Percentiles rank a stretch among this genome's conserved stretches.
These are phyloP conservation scores for Epinotia nisella DNA, from an alignment of 2,888 invertebrate genomes.

Conservation along the genomic window DNA sequence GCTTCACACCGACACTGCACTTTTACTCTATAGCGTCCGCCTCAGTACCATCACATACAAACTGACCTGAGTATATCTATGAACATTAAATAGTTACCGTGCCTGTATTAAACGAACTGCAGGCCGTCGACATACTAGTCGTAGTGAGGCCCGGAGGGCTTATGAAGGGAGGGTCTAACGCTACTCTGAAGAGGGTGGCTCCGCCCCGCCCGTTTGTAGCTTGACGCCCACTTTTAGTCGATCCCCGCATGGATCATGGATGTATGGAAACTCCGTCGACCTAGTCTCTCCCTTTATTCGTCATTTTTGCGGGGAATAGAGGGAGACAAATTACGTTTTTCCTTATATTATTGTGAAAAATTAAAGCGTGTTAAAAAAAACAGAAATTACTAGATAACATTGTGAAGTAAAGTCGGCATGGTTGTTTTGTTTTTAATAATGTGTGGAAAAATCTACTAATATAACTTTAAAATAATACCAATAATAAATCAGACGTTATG, in stretches of 20 bases:
- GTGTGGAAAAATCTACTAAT: too few relatives aligned
- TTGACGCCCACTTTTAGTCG: conserved; percentile 38
- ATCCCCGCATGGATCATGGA: too few relatives aligned
- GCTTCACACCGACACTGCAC: conserved; percentile 14
- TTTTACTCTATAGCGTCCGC: conserved; percentile 14
- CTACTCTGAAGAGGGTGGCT: conserved; percentile 28
- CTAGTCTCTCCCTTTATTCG: conserved; percentile 30
- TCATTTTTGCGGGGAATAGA: conserved; percentile 5
- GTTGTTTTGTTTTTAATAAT: too few relatives aligned
- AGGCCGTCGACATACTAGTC: conserved; percentile 1
- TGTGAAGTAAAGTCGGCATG: too few relatives aligned
- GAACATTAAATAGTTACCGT: neutral
- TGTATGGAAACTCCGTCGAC: neutral
- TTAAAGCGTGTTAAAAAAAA: too few relatives aligned
- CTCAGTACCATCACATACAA: conserved; percentile 22
- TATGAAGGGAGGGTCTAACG: conserved; percentile 37
- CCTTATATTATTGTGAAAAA: neutral
- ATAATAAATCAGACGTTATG: too few relatives aligned
- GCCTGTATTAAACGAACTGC: neutral
- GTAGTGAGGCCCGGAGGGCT: conserved; percentile 40
- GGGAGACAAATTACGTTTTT: conserved; percentile 7
- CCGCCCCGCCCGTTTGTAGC: conserved; percentile 44
- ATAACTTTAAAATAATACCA: too few relatives aligned
- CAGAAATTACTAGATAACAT: too few relatives aligned
- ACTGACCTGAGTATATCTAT: neutral